Conservation (phyloP, 2,888 invertebrate genomes). For the Rhaphigaster nebulosa region DNA sequence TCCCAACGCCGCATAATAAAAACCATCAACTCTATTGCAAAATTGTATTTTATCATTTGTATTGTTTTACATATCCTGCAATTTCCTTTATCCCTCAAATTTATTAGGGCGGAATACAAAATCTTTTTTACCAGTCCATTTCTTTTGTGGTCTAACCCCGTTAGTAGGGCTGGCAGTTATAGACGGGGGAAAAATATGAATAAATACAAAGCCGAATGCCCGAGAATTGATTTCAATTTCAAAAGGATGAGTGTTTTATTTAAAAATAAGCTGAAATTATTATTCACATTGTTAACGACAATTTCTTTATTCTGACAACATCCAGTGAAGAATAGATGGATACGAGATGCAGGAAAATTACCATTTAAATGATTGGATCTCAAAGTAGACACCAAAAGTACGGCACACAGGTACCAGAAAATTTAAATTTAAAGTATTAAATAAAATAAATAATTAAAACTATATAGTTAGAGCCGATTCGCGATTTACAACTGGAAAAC, state of each 20-base stretch:
- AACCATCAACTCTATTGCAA: slow-evolving; percentile 23
- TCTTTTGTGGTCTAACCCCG: background rate
- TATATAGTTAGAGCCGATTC: too few species aligned
- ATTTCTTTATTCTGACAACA: too few species aligned
- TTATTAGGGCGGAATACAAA: slow-evolving; percentile 42
- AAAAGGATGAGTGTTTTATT: background rate
- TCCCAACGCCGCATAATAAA: slow-evolving; percentile 22
- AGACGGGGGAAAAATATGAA: background rate
- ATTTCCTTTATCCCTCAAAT: slow-evolving; percentile 15
- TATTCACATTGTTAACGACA: background rate
- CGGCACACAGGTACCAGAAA: too few species aligned
- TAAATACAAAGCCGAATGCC: background rate
- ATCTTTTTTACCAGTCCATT: slow-evolving; percentile 30
- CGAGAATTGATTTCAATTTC: background rate
- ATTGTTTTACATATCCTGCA: slow-evolving; percentile 32
- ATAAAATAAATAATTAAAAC: too few species aligned
- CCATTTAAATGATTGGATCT: too few species aligned
- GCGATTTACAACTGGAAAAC: too few species aligned
- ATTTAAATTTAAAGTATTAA: too few species aligned
- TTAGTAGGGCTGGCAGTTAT: background rate
- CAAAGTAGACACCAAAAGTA: too few species aligned
- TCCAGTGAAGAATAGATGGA: too few species aligned
- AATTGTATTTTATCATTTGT: slow-evolving; percentile 44
- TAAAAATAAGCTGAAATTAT: background rate
- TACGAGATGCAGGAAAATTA: too few species aligned